Base-by-base conservation (phyloP, 1,140 invertebrate genomes). In the Tachypleus tridentatus region DNA sequence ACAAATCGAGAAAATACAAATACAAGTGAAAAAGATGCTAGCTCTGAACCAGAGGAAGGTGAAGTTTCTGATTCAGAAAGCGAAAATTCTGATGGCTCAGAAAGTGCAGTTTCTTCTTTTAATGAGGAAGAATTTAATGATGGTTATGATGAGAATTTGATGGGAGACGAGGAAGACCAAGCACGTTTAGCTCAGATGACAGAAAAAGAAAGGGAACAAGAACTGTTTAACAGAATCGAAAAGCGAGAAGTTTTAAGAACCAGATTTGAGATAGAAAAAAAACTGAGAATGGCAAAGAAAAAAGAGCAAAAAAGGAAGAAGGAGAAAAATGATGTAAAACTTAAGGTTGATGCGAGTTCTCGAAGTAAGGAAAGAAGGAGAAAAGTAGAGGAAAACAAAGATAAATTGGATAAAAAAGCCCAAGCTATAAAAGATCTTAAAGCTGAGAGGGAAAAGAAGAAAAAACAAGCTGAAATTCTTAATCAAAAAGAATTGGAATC, bases 221-320 rank as follows among this genome's bases (percentile, higher is more conserved):
- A 97, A 78, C 88, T 98, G 72, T 98, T 93, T 75, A 96, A 97
- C 75, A 83, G 95, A 62, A 92, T 95, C 60, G 95, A 98, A 77
- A 86, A 92, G 74, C 80, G 95, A 72, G 92, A 97, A 79, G 83
- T 90, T 0, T 86, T 97, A 82, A 91, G 91, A 75, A 96, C 89
- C 4, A 88, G 93, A 74, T 97, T 96, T 85, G 94, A 97, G 76
- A 98, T 98, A 64, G 91, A 98, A 73, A 88, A 94, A 66, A 98
- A 98, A 75, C 76, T 98, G 5, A 82, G 89, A 59, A 80, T 92
- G 70, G 91, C 89, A 0, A 88, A 87, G 63, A 91, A 92, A 66
- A 85, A 87, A 54, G 88, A 91, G 76, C 78, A 87, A 69, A 71
- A 69, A 74, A 81, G 64, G 82, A 83, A 71, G 58, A 69, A 70